These are phyloP conservation scores for Rhinogobius similis DNA, from an alignment of 2,113 vertebrate species.

Conservation along the genomic window DNA sequence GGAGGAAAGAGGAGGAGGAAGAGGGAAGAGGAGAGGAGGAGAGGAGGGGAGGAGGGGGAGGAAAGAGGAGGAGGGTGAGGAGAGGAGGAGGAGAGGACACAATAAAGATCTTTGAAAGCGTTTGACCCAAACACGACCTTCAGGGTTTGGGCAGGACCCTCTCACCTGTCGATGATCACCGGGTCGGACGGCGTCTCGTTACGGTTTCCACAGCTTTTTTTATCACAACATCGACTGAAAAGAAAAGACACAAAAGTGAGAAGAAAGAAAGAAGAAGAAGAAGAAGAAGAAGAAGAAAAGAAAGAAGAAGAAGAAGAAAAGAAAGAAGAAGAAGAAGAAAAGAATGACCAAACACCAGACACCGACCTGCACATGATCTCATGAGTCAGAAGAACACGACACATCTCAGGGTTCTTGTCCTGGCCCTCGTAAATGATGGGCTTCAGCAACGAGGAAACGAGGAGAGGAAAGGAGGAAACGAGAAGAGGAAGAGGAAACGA, in stretches of 20 bases:
- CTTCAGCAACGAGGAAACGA: slow-evolving; percentile 25
- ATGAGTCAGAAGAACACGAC: slow-evolving; percentile 65
- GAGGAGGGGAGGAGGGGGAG: too few relatives aligned
- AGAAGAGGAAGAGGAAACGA: background rate
- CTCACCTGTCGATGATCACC: slow-evolving; percentile 60
- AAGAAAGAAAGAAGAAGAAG: background rate
- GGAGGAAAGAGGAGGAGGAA: background rate
- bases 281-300: background rate
- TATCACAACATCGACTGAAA: slow-evolving; percentile 62
- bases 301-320: too few relatives aligned
- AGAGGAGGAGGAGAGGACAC: too few relatives aligned
- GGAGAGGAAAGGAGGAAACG: background rate
- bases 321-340: too few relatives aligned
- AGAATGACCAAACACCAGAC: too few relatives aligned
- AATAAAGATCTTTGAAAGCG: too few relatives aligned
- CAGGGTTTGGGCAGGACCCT: too few relatives aligned
- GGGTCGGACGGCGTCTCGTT: slow-evolving; percentile 68
- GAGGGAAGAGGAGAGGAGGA: background rate
- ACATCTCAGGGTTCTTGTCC: slow-evolving; percentile 72
- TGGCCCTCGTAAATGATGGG: slow-evolving; percentile 69
- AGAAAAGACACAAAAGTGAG: background rate
- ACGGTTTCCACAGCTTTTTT: slow-evolving; percentile 67
- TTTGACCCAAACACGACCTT: too few relatives aligned
- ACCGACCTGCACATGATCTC: slow-evolving; percentile 76
- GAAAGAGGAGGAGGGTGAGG: too few relatives aligned